Conservation (phyloP, 2,113 vertebrate genomes). For the Chroicocephalus ridibundus region DNA sequence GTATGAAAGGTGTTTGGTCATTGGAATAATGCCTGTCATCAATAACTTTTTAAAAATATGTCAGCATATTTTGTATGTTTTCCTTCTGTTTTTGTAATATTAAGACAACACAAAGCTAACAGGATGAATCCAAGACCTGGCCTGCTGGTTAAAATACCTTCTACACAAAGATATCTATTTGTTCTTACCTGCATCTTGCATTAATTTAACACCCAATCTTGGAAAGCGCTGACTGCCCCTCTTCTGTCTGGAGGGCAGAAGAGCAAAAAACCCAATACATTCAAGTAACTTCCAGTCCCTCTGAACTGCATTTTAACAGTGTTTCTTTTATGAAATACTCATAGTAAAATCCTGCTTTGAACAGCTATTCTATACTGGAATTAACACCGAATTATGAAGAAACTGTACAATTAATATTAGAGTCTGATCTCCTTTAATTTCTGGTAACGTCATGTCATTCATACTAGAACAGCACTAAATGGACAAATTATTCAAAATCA, state of each 20-base stretch:
- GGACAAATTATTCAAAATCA: slow-evolving; percentile 29
- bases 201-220: neutral
- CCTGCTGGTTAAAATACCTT: neutral
- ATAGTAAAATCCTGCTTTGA: neutral
- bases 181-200: neutral
- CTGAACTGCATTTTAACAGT: neutral
- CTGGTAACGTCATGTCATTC: neutral
- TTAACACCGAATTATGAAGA: neutral
- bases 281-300: neutral
- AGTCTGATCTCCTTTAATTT: neutral
- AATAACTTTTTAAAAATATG: neutral
- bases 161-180: neutral
- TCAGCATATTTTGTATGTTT: neutral
- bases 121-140: neutral
- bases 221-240: neutral
- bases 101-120: neutral
- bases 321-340: neutral
- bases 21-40: neutral
- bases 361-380: neutral
- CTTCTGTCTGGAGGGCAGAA: neutral
- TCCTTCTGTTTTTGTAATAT: neutral
- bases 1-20: neutral
- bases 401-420: neutral
- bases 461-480: neutral
- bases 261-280: neutral